Evolutionary conservation across 2,113 vertebrate species (phyloP), one percentile per base, ranked within the genome.

Genomic region (Acanthochromis polyacanthus): DNA sequence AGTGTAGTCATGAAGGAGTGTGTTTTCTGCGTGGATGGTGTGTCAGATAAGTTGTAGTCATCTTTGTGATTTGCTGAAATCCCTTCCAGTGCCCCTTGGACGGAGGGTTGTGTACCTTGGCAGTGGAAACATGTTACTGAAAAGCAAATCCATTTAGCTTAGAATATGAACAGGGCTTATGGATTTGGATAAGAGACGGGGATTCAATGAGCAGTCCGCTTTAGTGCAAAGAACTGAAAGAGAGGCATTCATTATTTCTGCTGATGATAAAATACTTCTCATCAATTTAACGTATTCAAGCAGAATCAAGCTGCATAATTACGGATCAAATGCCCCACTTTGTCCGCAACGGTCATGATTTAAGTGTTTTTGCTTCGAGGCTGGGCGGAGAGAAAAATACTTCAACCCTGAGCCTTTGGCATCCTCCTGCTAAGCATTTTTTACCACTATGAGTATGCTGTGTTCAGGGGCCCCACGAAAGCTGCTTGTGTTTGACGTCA

Each of bases 401-500:
- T 59, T 45, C 64, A 28, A 11, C 23, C 9, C 55, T 23, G 52
- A 81, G 48, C 57, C 50, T 58, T 69, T 61, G 59, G 62, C 63
- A 56, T 84, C 51, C 70, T 79, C 75, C 78, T 82, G 60, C 68
- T 80, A 30, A 81, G 61, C 50, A 23, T 60, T 77, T 77, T 82
- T 74, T 67, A 80, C 52, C 46, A 63, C 59, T 52, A 6, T 51
- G 74, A 16, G 25, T 59, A 10, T 81, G 80, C 71, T 67, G 68
- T 66, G 62, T 72, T 72, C 66, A 65, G 82, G 81, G 84, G 84
- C 85, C 84, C 80, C 65, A 25, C 57, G 66, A 25, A 65, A 82
- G 75, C 68, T 63, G 55, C 53, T 67, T 45, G 63, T 69, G 66
- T 77, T 77, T 84, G 88, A 88, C 57, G 57, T 90, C 88, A 90